Percentiles rank a stretch among this genome's conserved stretches.
Conservation (phyloP, 2,797 vertebrate genomes). For the Pseudocheirus occidentalis region DNA sequence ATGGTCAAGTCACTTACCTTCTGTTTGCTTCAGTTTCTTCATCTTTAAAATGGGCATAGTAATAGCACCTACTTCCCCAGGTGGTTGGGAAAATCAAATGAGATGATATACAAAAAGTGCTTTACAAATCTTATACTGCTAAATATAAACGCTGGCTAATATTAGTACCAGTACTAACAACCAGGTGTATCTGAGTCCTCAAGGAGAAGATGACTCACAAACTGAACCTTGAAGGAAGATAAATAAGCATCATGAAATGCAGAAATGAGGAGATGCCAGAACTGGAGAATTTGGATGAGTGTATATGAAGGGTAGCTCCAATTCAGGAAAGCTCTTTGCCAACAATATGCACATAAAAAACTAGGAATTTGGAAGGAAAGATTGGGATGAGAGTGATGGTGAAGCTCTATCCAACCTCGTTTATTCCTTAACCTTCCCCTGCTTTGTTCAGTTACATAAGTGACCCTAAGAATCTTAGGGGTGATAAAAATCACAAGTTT, state of each 20-base stretch:
- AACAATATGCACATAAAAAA: not conserved
- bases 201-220: not conserved
- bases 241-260: not conserved
- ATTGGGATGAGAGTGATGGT: not conserved
- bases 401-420: not conserved
- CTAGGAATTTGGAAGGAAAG: not conserved
- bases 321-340: not conserved
- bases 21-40: not conserved
- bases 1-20: not conserved
- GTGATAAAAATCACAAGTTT: not conserved
- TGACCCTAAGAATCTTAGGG: not conserved
- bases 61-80: not conserved
- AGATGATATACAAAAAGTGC: not conserved
- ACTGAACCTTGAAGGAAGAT: not conserved
- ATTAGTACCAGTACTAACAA: not conserved
- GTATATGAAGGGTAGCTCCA: not conserved
- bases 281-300: not conserved
- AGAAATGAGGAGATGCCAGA: not conserved
- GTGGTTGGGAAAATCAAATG: not conserved
- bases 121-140: not conserved
- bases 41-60: not conserved
- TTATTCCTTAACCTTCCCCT: not conserved
- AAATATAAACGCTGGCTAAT: not conserved
- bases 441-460: not conserved
- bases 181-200: not conserved